A percentile compares a stretch with the other conserved stretches of the same genome.
phyloP scores from a whole-genome alignment of 1,140 invertebrate species.

The Neomicropteryx cornuta region DNA sequence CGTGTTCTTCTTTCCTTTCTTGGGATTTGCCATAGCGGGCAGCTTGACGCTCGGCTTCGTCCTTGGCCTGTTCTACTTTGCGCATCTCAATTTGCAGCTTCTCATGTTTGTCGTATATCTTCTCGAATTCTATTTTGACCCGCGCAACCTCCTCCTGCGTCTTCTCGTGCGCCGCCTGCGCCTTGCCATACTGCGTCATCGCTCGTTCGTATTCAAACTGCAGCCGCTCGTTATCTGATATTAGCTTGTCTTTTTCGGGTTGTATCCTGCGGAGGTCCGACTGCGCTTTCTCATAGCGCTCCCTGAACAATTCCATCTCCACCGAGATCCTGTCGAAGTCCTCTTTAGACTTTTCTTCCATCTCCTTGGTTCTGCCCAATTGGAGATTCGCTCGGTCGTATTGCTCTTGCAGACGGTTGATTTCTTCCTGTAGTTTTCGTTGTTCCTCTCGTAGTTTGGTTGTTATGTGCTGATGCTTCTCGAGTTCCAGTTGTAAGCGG shows the following conservation, averaged over 20 bases:
- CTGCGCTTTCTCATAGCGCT: slow-evolving; percentile 80
- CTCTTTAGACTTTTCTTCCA: slow-evolving; percentile 83
- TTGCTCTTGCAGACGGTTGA: slow-evolving; percentile 71
- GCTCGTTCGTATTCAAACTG: slow-evolving; percentile 76
- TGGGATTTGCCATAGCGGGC: slow-evolving; percentile 67
- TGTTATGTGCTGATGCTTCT: slow-evolving; percentile 68
- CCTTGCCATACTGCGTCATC: slow-evolving; percentile 71
- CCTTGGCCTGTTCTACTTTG: slow-evolving; percentile 61
- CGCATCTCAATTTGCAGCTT: slow-evolving; percentile 70
- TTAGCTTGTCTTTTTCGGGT: slow-evolving; percentile 75
- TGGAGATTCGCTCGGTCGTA: slow-evolving; percentile 77
- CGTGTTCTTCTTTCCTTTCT: slow-evolving; percentile 70
- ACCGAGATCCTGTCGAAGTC: slow-evolving; percentile 69
- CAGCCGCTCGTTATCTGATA: slow-evolving; percentile 72
- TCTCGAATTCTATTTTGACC: slow-evolving; percentile 78
- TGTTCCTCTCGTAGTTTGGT: slow-evolving; percentile 77
- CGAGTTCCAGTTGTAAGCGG: slow-evolving; percentile 70
- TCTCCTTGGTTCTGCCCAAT: slow-evolving; percentile 72
- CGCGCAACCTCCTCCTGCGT: slow-evolving; percentile 79
- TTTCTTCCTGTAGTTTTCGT: slow-evolving; percentile 75
- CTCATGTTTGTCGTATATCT: slow-evolving; percentile 83
- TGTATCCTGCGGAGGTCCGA: slow-evolving; percentile 71
- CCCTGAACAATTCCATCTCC: slow-evolving; percentile 76
- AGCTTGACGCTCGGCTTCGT: slow-evolving; percentile 63
- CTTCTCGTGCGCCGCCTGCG: slow-evolving; percentile 73